Conservation (phyloP, 1,140 invertebrate species). For the Cydia fagiglandana region DNA sequence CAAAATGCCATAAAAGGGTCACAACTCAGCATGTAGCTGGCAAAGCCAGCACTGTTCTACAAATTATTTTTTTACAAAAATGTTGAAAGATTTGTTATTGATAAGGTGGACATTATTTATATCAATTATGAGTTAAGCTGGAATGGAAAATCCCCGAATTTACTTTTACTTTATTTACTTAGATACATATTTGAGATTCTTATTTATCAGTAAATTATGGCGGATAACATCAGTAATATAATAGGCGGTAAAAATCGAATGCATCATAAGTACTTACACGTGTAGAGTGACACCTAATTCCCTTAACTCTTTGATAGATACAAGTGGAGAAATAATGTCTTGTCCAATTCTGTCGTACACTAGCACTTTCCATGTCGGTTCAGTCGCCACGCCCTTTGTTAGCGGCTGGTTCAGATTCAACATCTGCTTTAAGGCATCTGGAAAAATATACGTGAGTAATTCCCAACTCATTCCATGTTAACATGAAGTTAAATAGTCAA, state of each 20-base stretch:
- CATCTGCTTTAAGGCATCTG: conserved; percentile 95
- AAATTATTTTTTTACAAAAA: neutral
- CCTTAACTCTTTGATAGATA: conserved; percentile 97
- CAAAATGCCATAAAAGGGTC: too few relatives aligned
- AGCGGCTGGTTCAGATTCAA: conserved; percentile 93
- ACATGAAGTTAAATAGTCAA: conserved; percentile 34
- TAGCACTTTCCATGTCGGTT: conserved; percentile 97
- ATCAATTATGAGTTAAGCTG: too few relatives aligned
- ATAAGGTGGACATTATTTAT: too few relatives aligned
- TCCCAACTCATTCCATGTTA: conserved; percentile 32
- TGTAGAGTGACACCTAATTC: conserved; percentile 98
- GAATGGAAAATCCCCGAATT: too few relatives aligned
- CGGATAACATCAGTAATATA: neutral
- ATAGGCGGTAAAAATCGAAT: conserved; percentile 24
- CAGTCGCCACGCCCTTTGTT: conserved; percentile 86
- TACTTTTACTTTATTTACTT: too few relatives aligned
- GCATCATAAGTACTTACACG: conserved; percentile 84
- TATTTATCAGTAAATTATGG: too few relatives aligned
- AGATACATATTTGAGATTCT: too few relatives aligned
- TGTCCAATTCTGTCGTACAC: conserved; percentile 98
- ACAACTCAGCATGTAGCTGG: too few relatives aligned
- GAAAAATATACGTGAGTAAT: conserved; percentile 41
- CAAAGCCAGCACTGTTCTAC: too few relatives aligned
- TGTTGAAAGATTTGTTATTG: too few relatives aligned
- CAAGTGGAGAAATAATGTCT: conserved; percentile 98